Conservation (phyloP, 1,140 invertebrate genomes). For the Oreohelix idahoensis region DNA sequence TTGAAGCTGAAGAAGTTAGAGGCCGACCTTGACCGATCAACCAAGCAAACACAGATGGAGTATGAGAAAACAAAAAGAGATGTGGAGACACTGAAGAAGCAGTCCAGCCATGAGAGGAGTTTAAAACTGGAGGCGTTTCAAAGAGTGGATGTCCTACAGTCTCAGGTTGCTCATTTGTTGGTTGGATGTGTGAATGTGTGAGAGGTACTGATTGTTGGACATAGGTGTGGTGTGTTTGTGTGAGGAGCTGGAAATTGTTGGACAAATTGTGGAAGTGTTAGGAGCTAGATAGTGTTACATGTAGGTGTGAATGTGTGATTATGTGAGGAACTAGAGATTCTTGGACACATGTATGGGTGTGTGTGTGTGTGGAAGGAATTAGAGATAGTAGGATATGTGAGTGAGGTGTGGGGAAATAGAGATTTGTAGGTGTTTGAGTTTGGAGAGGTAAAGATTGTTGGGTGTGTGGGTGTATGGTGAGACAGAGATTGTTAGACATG, state of each 20-base stretch:
- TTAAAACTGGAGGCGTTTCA: constrained; percentile 70
- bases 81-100: constrained; percentile 56
- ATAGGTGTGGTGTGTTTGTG: not conserved
- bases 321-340: not conserved
- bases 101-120: constrained; percentile 63
- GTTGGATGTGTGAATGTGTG: not conserved
- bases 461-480: not conserved
- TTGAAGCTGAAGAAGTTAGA: constrained; percentile 53
- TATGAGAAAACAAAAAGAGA: constrained; percentile 66
- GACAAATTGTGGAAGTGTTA: too few species aligned
- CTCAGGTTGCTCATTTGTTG: constrained; percentile 48
- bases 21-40: constrained; percentile 63
- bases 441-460: too few species aligned
- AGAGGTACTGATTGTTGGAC: not conserved
- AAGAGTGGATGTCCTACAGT: constrained; percentile 68
- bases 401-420: not conserved
- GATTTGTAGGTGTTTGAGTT: not conserved
- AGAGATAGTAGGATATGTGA: not conserved
- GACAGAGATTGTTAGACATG: too few species aligned
- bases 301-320: not conserved
- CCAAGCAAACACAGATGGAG: constrained; percentile 52
- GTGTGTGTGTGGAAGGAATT: too few species aligned
- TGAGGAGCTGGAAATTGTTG: too few species aligned
- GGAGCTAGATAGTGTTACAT: too few species aligned
- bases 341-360: not conserved